A percentile compares a stretch with the other conserved stretches of the same genome.
Conservation (phyloP, 2,797 vertebrate genomes). For the Phoebastria nigripes region DNA sequence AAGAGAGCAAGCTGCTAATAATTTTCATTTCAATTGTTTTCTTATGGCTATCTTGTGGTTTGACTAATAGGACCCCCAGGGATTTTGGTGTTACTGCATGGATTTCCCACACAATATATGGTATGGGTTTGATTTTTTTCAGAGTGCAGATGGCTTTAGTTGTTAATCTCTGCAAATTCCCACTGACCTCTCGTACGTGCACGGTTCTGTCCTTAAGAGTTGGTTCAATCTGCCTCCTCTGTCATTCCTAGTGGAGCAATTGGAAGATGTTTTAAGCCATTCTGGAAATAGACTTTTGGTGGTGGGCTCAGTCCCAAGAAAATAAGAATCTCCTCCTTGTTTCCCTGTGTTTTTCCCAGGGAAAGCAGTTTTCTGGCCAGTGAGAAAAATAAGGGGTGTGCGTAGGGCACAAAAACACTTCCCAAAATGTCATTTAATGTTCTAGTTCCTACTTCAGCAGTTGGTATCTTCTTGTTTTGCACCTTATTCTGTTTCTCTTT, state of each 20-base stretch:
- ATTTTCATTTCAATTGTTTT: not conserved
- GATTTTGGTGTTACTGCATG: not conserved
- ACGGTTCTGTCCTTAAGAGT: not conserved
- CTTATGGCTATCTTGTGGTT: not conserved
- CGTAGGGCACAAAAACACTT: not conserved
- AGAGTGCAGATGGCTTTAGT: not conserved
- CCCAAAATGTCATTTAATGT: not conserved
- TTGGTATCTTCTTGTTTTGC: not conserved
- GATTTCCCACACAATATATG: not conserved
- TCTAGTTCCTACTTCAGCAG: not conserved
- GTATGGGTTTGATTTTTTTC: not conserved
- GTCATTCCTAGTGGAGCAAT: not conserved
- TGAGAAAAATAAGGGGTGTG: not conserved
- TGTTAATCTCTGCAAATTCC: conserved; percentile 8
- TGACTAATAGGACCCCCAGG: conserved; percentile 10
- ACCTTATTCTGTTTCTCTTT: not conserved
- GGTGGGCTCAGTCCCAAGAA: not conserved
- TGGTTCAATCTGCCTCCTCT: not conserved
- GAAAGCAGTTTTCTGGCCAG: not conserved
- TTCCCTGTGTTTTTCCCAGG: not conserved
- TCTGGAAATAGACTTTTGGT: not conserved
- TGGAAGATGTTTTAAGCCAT: not conserved
- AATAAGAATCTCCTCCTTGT: not conserved
- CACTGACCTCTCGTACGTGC: not conserved
- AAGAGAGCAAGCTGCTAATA: not conserved